Evolutionary conservation across 2,797 vertebrate species (phyloP).

Genomic region (Pangasius krempfi): DNA sequence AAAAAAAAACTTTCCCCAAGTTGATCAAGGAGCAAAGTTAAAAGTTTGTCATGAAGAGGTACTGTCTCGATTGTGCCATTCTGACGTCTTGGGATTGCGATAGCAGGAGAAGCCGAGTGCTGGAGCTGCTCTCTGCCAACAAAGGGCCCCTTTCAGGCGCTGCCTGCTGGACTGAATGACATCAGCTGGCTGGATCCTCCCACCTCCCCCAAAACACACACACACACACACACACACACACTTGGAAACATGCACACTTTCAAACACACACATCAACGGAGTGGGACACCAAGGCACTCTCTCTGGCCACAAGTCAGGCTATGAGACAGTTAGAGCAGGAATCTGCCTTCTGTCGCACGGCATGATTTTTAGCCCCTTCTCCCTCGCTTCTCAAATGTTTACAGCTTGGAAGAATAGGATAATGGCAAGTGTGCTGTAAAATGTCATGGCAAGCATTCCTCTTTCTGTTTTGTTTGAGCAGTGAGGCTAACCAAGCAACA

Average conservation of each 20-base stretch:
- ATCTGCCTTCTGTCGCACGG: constrained; percentile 59
- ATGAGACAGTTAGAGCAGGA: constrained; percentile 30
- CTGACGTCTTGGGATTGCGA: constrained; percentile 63
- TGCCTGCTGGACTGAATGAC: constrained; percentile 83
- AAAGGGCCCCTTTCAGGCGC: constrained; percentile 92
- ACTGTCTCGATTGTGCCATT: constrained; percentile 69
- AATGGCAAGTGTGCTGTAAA: constrained; percentile 51
- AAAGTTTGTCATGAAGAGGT: constrained; percentile 56
- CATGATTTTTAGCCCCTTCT: constrained; percentile 53
- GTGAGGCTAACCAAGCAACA: not conserved
- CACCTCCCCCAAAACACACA: constrained; percentile 70
- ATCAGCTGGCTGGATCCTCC: constrained; percentile 83
- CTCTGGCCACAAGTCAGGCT: constrained; percentile 39
- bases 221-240: constrained; percentile 49
- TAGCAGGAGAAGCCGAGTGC: constrained; percentile 72
- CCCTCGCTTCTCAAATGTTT: constrained; percentile 65
- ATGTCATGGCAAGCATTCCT: constrained; percentile 26
- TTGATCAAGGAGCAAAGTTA: constrained; percentile 2
- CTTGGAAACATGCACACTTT: constrained; percentile 34
- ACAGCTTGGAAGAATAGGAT: constrained; percentile 65
- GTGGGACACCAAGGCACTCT: constrained; percentile 41
- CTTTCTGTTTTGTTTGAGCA: constrained; percentile 7
- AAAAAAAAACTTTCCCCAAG: constrained; percentile 25
- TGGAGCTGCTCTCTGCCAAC: constrained; percentile 84
- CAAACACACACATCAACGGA: constrained; percentile 34